These are phyloP conservation scores for Stictonetta naevosa DNA, from an alignment of 2,113 vertebrate genomes.

Conservation along the genomic window DNA sequence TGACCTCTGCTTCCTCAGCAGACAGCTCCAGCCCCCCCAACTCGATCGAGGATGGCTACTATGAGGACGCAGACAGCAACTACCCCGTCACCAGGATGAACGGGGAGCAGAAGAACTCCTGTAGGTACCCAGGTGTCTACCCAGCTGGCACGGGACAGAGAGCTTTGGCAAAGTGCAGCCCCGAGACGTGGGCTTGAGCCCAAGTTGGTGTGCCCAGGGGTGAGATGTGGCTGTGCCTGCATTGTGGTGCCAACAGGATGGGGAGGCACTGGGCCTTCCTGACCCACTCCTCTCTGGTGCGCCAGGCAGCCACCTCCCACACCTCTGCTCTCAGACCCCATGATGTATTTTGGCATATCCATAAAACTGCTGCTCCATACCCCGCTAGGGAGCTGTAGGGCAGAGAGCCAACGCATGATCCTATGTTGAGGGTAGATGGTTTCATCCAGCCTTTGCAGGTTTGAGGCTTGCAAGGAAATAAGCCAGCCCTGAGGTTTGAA, in stretches of 20 bases:
- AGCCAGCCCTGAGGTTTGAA: neutral
- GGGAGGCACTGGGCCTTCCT: neutral
- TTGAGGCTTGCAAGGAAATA: neutral
- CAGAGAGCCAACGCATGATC: fast-evolving
- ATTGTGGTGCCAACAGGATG: neutral
- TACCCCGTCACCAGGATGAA: constrained; percentile 92
- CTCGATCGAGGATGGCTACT: constrained; percentile 92
- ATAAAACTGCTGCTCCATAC: neutral
- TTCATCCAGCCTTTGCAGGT: neutral
- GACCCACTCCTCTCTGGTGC: neutral
- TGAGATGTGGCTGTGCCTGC: neutral
- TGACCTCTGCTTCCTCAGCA: constrained; percentile 64
- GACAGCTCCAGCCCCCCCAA: constrained; percentile 90
- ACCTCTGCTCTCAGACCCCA: neutral
- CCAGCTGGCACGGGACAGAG: neutral
- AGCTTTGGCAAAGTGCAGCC: neutral
- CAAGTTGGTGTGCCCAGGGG: neutral
- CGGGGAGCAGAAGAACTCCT: constrained; percentile 89
- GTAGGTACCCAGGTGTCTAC: constrained; percentile 75
- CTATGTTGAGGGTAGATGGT: neutral
- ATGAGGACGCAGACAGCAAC: constrained; percentile 95
- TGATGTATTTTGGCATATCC: neutral
- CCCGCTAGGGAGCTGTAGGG: neutral
- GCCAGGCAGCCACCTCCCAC: neutral
- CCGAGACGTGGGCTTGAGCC: neutral